Base-by-base conservation (phyloP, 2,888 invertebrate genomes). In the Drosophila cracens region DNA sequence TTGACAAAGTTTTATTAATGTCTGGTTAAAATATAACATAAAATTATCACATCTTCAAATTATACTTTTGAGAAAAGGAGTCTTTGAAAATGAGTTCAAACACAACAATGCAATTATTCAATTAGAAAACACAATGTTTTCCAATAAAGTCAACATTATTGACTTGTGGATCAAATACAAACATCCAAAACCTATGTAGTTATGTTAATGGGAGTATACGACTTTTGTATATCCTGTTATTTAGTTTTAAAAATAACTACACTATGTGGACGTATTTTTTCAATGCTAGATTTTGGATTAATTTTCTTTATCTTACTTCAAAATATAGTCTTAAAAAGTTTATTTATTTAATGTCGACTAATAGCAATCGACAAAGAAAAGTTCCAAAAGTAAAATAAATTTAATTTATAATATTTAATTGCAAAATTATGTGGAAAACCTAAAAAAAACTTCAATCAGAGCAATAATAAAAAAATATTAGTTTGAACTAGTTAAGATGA, bases 111-210 rank as follows among this genome's bases (percentile, higher is more conserved):
- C 56, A 56, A 70, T 77, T 70, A 70, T 57, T 61, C 61, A 71
- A 61, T 62, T 49, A 38, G 69, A 51, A 77, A 76, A 67, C 71
- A 60, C 31, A 77, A 81, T 65, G 62, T 66, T 70, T 81, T 70
- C 51, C 4, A 64, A 72, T 72, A 60, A 65, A 81, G 65, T 77
- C 73, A 62, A 59, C 63, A 61, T 25, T 33, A 36, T 72, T 81
- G 73, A 77, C 72, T 78, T 77, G 48, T 58, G 56, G 36, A 56
- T 49, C 18, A 29, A 10, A 25, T 21, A 31, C 51, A 80, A 80
- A 64, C 53, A 57, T 11, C 29, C 25, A 63, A 70, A 25, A 34
- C 36, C n/a, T 0, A 7, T 34, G 11, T 31, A 18, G 3, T 8
- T 27, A 1, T 33, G 1, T 6, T 2, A 8, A 18, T 7, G 6